Conservation (phyloP, 2,888 invertebrate genomes). For the Clistopyga incitator region DNA sequence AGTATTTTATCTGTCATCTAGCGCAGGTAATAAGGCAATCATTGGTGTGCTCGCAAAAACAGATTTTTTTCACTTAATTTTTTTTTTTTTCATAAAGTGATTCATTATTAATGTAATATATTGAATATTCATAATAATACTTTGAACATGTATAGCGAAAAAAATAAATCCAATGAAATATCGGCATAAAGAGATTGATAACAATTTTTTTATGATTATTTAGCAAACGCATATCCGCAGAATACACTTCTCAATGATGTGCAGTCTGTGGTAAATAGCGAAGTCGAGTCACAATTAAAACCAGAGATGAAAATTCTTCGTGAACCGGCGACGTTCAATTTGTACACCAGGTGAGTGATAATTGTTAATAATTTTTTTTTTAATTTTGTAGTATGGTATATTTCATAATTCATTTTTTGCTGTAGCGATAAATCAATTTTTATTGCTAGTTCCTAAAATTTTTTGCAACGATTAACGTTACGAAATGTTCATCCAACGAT, state of each 20-base stretch:
- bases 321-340: slow-evolving; percentile 77
- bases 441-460: background rate
- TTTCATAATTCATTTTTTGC: background rate
- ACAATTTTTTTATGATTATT: slow-evolving; percentile 55
- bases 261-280: slow-evolving; percentile 73
- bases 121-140: too few relatives aligned
- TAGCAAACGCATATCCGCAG: slow-evolving; percentile 73
- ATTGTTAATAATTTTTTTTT: background rate
- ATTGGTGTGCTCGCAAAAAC: background rate
- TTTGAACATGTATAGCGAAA: too few relatives aligned
- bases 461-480: background rate
- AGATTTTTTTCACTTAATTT: background rate
- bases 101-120: too few relatives aligned
- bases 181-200: background rate
- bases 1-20: slow-evolving; percentile 59
- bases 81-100: too few relatives aligned
- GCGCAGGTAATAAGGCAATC: slow-evolving; percentile 70
- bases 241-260: slow-evolving; percentile 76
- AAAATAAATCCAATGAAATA: too few relatives aligned
- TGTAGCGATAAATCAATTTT: background rate
- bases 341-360: slow-evolving; percentile 77
- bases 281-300: slow-evolving; percentile 70
- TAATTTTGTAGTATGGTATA: too few relatives aligned
- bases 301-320: slow-evolving; percentile 69
- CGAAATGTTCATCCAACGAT: background rate